Base-by-base conservation (phyloP, 2,113 vertebrate species). In the Bubo bubo region DNA sequence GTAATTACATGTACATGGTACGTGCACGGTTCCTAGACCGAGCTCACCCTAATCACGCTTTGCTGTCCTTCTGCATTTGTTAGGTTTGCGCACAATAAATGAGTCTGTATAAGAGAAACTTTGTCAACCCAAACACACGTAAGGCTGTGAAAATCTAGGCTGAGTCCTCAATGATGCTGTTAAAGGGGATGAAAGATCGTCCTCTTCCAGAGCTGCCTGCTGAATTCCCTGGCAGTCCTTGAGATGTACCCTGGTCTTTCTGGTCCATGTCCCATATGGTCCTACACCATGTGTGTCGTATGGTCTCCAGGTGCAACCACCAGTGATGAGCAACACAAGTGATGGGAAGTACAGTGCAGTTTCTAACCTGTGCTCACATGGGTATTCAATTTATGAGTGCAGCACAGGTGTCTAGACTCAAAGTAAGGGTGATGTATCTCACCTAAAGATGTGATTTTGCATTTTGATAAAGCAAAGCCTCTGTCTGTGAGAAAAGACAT, bases 201-300 rank as follows among this genome's bases (percentile, higher is more conserved):
- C 18, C 26, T 35, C 28, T 32, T 50, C 77, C 20, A 14, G 39
- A 67, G 35, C 32, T 55, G 26, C 26, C 0, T 39, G 50, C 64
- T n/a, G 32, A 21, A 27, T 13, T 73, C 49, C 47, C 14, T 3
- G 14, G 35, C 20, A 19, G 13, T 28, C 24, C 67, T 37, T 8
- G 43, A 34, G 10, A 11, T 3, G 13, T 9, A 45, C 3, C 27
- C 19, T 1, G 5, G 9, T 27, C n/a, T 14, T 32, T 35, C 52
- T 18, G 50, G 17, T 49, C 52, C 10, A 0, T 9, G 28, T 22
- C 55, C 26, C 34, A 0, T 14, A 2, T 2, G 32, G 50, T 35
- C 30, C n/a, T 53, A 13, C 5, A 0, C 45, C 1, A 0, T 6
- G 2, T 1, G 4, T 21, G 23, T 15, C 19, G 6, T 16, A 5